Conservation (phyloP, 1,140 invertebrate species). For the Polyergus mexicanus region DNA sequence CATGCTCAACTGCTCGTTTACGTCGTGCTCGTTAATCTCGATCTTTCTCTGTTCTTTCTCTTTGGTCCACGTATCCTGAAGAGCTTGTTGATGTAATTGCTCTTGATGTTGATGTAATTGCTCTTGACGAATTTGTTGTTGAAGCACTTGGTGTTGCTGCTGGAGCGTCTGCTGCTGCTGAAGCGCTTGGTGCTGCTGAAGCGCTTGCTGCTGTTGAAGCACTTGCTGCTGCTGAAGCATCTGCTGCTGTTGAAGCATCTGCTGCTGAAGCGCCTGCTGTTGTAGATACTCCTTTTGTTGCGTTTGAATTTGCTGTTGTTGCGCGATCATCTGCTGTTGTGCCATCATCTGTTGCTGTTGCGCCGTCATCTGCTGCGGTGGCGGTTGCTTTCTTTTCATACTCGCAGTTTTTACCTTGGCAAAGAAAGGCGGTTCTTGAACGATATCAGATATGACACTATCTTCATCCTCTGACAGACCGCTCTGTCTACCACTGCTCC, state of each 20-base stretch:
- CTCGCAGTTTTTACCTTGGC: slow-evolving; percentile 88
- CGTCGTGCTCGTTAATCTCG: slow-evolving; percentile 83
- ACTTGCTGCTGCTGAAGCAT: slow-evolving; percentile 77
- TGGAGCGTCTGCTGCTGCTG: slow-evolving; percentile 79
- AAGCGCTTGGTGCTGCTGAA: slow-evolving; percentile 76
- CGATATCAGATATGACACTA: slow-evolving; percentile 90
- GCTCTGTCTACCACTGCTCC: slow-evolving; percentile 89
- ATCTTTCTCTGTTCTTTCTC: slow-evolving; percentile 77
- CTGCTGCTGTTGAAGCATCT: slow-evolving; percentile 77
- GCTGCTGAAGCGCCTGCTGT: slow-evolving; percentile 78
- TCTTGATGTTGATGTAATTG: slow-evolving; percentile 82
- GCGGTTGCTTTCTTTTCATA: slow-evolving; percentile 83
- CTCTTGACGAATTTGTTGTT: slow-evolving; percentile 83
- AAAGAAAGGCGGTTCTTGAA: slow-evolving; percentile 89
- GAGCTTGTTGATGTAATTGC: slow-evolving; percentile 78
- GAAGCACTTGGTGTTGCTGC: slow-evolving; percentile 81
- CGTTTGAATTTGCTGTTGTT: slow-evolving; percentile 76
- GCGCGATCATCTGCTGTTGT: slow-evolving; percentile 71
- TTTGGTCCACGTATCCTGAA: slow-evolving; percentile 81
- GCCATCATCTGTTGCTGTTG: slow-evolving; percentile 77
- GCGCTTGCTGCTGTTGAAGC: slow-evolving; percentile 76
- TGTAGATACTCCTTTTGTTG: slow-evolving; percentile 79
- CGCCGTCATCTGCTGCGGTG: slow-evolving; percentile 79
- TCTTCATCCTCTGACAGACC: slow-evolving; percentile 91
- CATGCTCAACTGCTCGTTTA: slow-evolving; percentile 86